phyloP scores from a whole-genome alignment of 2,797 vertebrate genomes.

The Hoplostethus mediterraneus region DNA sequence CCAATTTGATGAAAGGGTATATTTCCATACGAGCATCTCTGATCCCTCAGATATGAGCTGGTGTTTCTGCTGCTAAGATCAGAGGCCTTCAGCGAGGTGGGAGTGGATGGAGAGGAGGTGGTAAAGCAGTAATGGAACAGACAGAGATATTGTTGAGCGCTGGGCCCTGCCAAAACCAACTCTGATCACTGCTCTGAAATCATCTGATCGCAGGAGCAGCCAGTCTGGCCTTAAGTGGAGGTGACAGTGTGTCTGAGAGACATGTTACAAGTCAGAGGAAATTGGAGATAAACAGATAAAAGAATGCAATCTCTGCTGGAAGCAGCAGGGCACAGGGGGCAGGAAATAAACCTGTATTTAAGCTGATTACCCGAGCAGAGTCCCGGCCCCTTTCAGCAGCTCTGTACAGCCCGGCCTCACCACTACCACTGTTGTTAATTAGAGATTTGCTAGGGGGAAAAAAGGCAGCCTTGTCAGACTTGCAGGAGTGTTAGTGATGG shows the following conservation, averaged over 20 bases:
- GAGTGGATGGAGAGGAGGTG: slow-evolving; percentile 51
- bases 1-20: slow-evolving; percentile 13
- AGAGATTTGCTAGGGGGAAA: slow-evolving; percentile 82
- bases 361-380: slow-evolving; percentile 88
- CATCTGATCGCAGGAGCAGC: slow-evolving; percentile 67
- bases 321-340: slow-evolving; percentile 79
- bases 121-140: slow-evolving; percentile 55
- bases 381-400: slow-evolving; percentile 84
- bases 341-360: slow-evolving; percentile 89
- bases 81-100: slow-evolving; percentile 30
- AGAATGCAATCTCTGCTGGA: slow-evolving; percentile 83
- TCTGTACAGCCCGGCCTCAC: slow-evolving; percentile 66
- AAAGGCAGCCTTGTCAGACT: slow-evolving; percentile 87
- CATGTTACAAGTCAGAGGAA: slow-evolving; percentile 83
- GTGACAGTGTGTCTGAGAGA: slow-evolving; percentile 84
- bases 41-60: slow-evolving; percentile 17
- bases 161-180: slow-evolving; percentile 67
- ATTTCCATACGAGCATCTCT: slow-evolving; percentile 39
- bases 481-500: slow-evolving; percentile 90
- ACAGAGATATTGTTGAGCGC: slow-evolving; percentile 69
- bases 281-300: slow-evolving; percentile 87
- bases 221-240: slow-evolving; percentile 70
- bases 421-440: slow-evolving; percentile 85
- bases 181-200: slow-evolving; percentile 69
- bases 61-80: slow-evolving; percentile 43